Percentiles rank a stretch among this genome's conserved stretches.
Evolutionary conservation across 2,797 vertebrate species (phyloP).

Genomic region (Rhynchotus rufescens): DNA sequence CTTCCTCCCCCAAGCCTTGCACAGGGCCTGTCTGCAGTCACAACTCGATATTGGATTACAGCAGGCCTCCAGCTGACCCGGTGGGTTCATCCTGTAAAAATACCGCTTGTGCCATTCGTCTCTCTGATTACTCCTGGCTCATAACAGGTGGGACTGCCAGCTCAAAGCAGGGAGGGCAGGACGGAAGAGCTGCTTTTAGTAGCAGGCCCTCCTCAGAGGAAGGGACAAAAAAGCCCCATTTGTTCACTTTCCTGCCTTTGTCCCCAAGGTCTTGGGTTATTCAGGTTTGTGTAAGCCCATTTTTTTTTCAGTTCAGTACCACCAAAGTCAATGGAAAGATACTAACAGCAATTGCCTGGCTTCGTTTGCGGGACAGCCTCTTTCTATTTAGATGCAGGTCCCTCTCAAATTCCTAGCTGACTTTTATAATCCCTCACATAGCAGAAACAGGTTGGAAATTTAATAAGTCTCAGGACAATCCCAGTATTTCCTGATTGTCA

Average conservation of each 20-base stretch:
- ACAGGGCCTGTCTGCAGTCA: slow-evolving; percentile 7
- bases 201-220: neutral
- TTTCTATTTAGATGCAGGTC: neutral
- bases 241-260: neutral
- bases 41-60: slow-evolving; percentile 45
- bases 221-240: neutral
- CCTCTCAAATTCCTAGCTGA: neutral
- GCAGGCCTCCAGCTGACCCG: slow-evolving; percentile 60
- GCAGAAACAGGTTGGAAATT: neutral
- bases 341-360: neutral
- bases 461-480: neutral
- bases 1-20: slow-evolving; percentile 8
- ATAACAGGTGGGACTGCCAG: slow-evolving; percentile 62
- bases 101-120: slow-evolving; percentile 24
- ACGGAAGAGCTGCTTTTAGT: neutral
- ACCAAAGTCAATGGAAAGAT: neutral
- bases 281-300: neutral
- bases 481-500: neutral
- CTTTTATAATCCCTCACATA: neutral
- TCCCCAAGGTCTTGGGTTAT: neutral
- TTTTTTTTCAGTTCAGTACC: neutral
- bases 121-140: slow-evolving; percentile 66
- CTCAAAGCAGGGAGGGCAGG: slow-evolving; percentile 30
- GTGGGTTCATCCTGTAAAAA: slow-evolving; percentile 62
- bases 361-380: neutral